Conservation (phyloP, 2,113 vertebrate species). For the Regulus satrapa region DNA sequence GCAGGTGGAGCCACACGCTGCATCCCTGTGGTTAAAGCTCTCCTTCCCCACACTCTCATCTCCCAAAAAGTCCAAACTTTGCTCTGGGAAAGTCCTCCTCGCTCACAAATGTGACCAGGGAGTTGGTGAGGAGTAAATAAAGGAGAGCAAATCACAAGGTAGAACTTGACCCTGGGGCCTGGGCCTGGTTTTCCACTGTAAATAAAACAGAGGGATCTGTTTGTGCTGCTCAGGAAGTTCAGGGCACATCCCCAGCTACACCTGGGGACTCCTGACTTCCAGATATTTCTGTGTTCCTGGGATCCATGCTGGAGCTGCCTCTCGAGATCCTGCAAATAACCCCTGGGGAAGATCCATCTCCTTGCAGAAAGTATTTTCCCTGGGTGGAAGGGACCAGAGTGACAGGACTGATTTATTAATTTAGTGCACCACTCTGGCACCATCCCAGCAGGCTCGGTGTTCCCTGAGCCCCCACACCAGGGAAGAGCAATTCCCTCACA, state of each 20-base stretch:
- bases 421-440: rapidly evolving
- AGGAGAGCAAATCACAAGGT: background rate
- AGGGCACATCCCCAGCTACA: background rate
- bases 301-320: background rate
- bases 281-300: background rate
- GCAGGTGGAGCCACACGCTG: rapidly evolving
- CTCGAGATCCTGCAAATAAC: background rate
- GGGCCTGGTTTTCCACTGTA: background rate
- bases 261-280: background rate
- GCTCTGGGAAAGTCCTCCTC: background rate
- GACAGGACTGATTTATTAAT: background rate
- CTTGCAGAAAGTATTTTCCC: background rate
- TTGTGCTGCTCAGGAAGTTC: background rate
- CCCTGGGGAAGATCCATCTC: background rate
- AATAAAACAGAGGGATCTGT: background rate
- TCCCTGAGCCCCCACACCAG: rapidly evolving
- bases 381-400: background rate
- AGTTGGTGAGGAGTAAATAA: background rate
- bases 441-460: background rate
- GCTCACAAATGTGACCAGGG: background rate
- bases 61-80: background rate
- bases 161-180: background rate
- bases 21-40: background rate
- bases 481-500: background rate
- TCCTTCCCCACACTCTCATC: background rate